Percentiles rank a stretch among this genome's conserved stretches.
Conservation (phyloP, 2,888 invertebrate species). For the Drosophila subsilvestris region DNA sequence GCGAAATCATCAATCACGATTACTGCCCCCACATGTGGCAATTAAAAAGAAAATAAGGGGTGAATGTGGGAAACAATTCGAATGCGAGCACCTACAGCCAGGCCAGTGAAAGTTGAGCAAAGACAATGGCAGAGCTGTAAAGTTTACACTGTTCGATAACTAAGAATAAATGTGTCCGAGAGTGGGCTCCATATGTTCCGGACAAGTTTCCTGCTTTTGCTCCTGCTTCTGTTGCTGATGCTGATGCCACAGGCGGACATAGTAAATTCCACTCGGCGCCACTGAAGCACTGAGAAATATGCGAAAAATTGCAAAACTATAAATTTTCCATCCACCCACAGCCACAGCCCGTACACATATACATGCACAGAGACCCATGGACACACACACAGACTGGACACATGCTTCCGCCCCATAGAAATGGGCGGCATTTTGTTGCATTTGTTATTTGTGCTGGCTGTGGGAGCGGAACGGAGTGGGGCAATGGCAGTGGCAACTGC, state of each 20-base stretch:
- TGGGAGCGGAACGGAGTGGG: background rate
- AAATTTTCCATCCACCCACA: constrained; percentile 56
- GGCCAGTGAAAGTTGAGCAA: constrained; percentile 21
- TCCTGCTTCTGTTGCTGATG: background rate
- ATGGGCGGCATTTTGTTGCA: constrained; percentile 10
- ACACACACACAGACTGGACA: constrained; percentile 5
- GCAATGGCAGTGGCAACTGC: constrained; percentile 7
- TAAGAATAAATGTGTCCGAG: constrained; percentile 36
- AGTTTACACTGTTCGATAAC: constrained; percentile 30
- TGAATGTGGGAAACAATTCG: background rate
- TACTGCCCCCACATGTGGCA: constrained; percentile 36
- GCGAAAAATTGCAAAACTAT: constrained; percentile 76
- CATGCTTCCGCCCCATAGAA: background rate
- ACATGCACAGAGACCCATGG: background rate
- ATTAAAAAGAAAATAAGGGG: constrained; percentile 55
- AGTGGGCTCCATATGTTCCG: constrained; percentile 36
- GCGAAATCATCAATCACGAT: constrained; percentile 49
- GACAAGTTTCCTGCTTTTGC: constrained; percentile 36
- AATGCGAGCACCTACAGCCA: constrained; percentile 4
- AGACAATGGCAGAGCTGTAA: constrained; percentile 28
- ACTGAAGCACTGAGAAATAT: constrained; percentile 72
- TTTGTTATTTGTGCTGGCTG: background rate
- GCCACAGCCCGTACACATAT: constrained; percentile 3
- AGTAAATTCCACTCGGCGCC: constrained; percentile 64
- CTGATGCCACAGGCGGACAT: background rate